Conservation (phyloP, 2,888 invertebrate genomes). For the Chrysotoxum bicinctum region DNA sequence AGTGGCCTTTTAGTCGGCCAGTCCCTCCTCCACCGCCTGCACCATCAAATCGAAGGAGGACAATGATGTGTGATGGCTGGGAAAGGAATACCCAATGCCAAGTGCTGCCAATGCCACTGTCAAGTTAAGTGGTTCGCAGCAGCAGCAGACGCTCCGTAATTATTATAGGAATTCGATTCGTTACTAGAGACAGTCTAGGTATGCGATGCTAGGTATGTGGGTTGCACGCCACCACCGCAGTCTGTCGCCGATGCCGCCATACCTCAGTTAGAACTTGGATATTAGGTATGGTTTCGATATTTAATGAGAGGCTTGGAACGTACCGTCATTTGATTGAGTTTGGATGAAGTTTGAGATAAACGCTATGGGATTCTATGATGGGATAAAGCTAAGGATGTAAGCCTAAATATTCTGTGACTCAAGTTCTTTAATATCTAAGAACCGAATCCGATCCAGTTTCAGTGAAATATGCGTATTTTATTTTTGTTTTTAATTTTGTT, state of each 20-base stretch:
- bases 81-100: constrained; percentile 53
- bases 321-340: constrained; percentile 18
- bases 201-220: constrained; percentile 45
- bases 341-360: neutral
- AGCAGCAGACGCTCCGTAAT: constrained; percentile 46
- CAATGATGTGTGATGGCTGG: constrained; percentile 43
- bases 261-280: constrained; percentile 9
- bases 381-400: neutral
- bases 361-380: neutral
- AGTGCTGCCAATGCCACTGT: constrained; percentile 63
- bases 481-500: too few species aligned
- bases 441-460: too few species aligned
- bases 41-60: constrained; percentile 48
- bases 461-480: too few species aligned
- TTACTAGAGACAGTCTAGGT: constrained; percentile 32
- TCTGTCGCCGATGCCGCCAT: neutral
- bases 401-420: too few species aligned
- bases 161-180: constrained; percentile 58
- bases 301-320: constrained; percentile 30
- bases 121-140: constrained; percentile 36
- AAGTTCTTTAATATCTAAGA: too few species aligned
- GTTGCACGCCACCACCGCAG: constrained; percentile 20
- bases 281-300: constrained; percentile 51
- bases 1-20: constrained; percentile 26
- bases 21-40: neutral